phyloP scores from a whole-genome alignment of 2,888 invertebrate species.

The Tipula helvola region DNA sequence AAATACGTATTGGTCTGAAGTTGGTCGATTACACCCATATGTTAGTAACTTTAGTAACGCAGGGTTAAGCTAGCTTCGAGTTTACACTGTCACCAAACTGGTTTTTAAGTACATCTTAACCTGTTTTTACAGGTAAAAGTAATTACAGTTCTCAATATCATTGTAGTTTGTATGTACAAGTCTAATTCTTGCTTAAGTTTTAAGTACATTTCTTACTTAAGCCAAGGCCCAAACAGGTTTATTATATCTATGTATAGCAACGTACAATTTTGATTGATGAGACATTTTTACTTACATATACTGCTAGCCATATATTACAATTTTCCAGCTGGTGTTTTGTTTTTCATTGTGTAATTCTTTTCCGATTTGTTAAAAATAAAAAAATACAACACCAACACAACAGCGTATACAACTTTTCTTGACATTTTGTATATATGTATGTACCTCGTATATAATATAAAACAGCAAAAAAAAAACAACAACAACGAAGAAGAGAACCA shows the following conservation, averaged over 20 bases:
- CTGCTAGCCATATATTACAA: neutral
- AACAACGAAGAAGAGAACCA: neutral
- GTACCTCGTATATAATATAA: no score
- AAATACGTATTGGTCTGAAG: no score
- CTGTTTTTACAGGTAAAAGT: no score
- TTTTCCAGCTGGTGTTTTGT: constrained; percentile 5
- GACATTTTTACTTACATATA: neutral
- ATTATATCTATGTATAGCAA: neutral
- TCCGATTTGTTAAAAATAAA: neutral
- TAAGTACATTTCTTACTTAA: neutral
- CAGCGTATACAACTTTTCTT: neutral
- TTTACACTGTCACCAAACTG: no score
- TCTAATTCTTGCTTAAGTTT: no score
- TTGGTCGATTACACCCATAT: no score
- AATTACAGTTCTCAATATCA: no score
- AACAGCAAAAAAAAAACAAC: neutral
- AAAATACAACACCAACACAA: neutral
- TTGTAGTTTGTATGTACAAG: no score
- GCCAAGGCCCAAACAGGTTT: neutral
- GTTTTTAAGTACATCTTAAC: no score
- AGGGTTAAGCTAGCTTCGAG: no score
- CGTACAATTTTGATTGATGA: neutral
- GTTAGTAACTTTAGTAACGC: no score
- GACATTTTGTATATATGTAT: neutral
- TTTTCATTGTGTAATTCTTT: neutral